Evolutionary conservation across 1,140 invertebrate species (phyloP).

Genomic region (Liolophura sinensis): DNA sequence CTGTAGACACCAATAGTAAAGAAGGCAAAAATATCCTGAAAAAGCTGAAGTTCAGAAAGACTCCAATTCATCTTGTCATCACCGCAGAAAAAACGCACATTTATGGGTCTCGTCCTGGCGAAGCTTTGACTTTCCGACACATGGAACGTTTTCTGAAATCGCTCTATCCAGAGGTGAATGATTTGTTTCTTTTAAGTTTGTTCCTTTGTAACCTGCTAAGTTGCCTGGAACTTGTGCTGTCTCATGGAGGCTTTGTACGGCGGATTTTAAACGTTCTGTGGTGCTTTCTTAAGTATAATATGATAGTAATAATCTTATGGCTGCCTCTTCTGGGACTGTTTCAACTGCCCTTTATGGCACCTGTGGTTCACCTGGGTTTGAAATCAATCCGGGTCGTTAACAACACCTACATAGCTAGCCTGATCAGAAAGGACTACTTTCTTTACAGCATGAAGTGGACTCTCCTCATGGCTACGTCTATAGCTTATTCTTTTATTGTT

Average conservation of each 20-base stretch:
- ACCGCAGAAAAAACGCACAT: slow-evolving; percentile 57
- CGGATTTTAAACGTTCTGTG: slow-evolving; percentile 51
- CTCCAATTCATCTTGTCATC: slow-evolving; percentile 56
- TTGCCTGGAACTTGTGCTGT: slow-evolving; percentile 58
- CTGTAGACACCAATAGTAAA: slow-evolving; percentile 44
- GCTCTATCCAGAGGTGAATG: slow-evolving; percentile 63
- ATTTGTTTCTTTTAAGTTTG: slow-evolving; percentile 61
- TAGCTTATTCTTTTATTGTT: slow-evolving; percentile 23
- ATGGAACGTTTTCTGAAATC: slow-evolving; percentile 61
- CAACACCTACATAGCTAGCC: slow-evolving; percentile 34
- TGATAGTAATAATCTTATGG: slow-evolving; percentile 59
- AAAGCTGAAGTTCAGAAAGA: slow-evolving; percentile 17
- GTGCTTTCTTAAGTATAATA: slow-evolving; percentile 60
- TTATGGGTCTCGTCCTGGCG: slow-evolving; percentile 57
- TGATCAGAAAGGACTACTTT: slow-evolving; percentile 46
- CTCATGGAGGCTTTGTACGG: slow-evolving; percentile 46
- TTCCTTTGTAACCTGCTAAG: slow-evolving; percentile 59
- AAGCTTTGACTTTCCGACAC: slow-evolving; percentile 58
- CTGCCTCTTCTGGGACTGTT: slow-evolving; percentile 55
- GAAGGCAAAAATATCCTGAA: slow-evolving; percentile 32
- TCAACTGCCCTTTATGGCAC: slow-evolving; percentile 53
- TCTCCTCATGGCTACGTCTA: slow-evolving; percentile 23
- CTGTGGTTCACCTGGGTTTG: slow-evolving; percentile 37
- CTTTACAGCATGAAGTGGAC: slow-evolving; percentile 29
- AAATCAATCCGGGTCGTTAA: slow-evolving; percentile 43